Percentiles rank a stretch among this genome's conserved stretches.
phyloP scores from a whole-genome alignment of 2,888 invertebrate species.

The Julus scanicus region DNA sequence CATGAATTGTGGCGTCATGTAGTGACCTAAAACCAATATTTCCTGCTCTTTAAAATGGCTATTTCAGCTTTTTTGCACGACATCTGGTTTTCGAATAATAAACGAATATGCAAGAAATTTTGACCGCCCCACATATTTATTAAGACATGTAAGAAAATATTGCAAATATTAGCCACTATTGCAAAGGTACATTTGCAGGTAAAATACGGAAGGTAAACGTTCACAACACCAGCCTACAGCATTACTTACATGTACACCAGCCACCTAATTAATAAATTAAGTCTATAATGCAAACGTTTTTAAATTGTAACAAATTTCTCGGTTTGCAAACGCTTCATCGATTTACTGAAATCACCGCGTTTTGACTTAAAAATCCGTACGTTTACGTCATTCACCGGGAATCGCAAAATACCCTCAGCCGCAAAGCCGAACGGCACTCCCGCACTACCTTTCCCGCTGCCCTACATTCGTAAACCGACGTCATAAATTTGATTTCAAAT shows the following conservation, averaged over 20 bases:
- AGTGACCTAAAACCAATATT: no score
- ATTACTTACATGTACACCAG: background rate
- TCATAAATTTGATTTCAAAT: background rate
- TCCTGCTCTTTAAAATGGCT: no score
- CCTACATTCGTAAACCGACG: background rate
- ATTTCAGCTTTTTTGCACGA: no score
- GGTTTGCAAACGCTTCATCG: background rate
- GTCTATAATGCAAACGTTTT: background rate
- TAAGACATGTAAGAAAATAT: no score
- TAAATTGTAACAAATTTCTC: background rate
- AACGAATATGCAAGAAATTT: no score
- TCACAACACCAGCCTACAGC: background rate
- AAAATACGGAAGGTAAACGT: background rate
- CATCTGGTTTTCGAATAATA: no score
- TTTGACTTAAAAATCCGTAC: background rate
- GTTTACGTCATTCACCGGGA: background rate
- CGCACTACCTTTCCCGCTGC: no score
- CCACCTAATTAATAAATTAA: conserved; percentile 29
- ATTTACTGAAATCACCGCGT: background rate
- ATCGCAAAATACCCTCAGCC: background rate
- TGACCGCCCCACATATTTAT: no score
- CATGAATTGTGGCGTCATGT: no score
- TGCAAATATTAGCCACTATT: background rate
- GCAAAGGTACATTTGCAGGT: background rate
- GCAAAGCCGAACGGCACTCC: background rate